phyloP scores from a whole-genome alignment of 2,113 vertebrate genomes.

The Machaerirhynchus nigripectus region DNA sequence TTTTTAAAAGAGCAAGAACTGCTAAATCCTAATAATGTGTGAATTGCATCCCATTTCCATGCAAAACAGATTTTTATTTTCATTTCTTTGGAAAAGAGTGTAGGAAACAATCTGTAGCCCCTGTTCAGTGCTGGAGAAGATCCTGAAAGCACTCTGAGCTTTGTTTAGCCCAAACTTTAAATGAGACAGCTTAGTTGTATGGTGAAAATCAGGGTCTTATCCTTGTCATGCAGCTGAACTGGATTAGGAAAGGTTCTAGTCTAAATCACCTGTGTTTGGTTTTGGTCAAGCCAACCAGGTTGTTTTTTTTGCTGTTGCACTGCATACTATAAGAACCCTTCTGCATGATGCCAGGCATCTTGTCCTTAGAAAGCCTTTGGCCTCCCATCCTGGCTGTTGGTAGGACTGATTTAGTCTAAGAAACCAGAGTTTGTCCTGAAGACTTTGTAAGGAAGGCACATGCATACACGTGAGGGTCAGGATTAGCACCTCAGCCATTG shows the following conservation, averaged over 20 bases:
- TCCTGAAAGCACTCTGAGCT: background rate
- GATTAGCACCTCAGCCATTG: background rate
- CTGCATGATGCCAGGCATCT: background rate
- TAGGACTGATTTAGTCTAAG: background rate
- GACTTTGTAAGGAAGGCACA: background rate
- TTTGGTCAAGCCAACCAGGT: background rate
- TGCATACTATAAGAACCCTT: background rate
- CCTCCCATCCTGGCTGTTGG: background rate
- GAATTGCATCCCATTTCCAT: background rate
- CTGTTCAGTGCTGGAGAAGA: background rate
- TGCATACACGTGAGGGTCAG: background rate
- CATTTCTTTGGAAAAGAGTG: background rate
- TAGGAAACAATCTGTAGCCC: background rate
- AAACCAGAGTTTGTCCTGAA: background rate
- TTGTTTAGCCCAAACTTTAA: background rate
- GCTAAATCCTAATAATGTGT: background rate
- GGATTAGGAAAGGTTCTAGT: background rate
- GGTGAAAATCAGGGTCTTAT: background rate
- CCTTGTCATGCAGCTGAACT: background rate
- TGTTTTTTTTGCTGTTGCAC: accelerated
- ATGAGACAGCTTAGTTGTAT: background rate
- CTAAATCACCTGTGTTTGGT: background rate
- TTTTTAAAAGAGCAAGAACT: slow-evolving; percentile 5
- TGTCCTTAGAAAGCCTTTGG: background rate
- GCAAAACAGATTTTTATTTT: slow-evolving; percentile 6